Percentiles rank a stretch among this genome's conserved stretches.
Conservation (phyloP, 2,113 vertebrate species). For the Neodontobutis hainanensis region DNA sequence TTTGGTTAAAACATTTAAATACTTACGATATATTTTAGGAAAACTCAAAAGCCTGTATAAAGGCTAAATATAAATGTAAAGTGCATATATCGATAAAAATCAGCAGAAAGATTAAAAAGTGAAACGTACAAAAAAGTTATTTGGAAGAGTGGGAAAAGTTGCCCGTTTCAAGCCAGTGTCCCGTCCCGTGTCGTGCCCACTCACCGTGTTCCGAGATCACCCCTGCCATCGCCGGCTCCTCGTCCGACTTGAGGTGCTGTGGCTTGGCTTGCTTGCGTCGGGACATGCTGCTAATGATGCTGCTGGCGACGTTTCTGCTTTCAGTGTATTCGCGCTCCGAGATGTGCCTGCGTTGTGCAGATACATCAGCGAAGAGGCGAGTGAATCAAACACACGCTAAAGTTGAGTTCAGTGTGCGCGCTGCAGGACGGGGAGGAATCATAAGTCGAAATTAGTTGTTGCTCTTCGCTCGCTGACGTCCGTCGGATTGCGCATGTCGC, state of each 20-base stretch:
- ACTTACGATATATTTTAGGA: not conserved
- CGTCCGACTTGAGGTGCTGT: slow-evolving; percentile 96
- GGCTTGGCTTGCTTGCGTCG: slow-evolving; percentile 99
- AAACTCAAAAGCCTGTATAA: not conserved
- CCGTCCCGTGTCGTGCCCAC: slow-evolving; percentile 50
- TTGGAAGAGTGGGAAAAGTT: not conserved
- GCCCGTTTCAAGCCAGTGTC: slow-evolving; percentile 1
- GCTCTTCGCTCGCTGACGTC: slow-evolving; percentile 73
- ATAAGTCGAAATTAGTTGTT: slow-evolving; percentile 71
- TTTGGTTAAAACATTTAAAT: not conserved
- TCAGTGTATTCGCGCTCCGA: slow-evolving; percentile 70
- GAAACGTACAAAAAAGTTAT: not conserved
- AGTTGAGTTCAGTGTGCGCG: slow-evolving; percentile 77
- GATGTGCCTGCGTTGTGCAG: slow-evolving; percentile 86
- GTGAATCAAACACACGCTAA: slow-evolving; percentile 55
- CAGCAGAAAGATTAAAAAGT: not conserved
- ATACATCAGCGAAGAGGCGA: slow-evolving; percentile 87
- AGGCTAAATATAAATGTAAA: too few relatives aligned
- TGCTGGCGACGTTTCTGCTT: slow-evolving; percentile 50
- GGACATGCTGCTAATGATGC: slow-evolving; percentile 89
- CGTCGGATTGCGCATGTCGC: slow-evolving; percentile 89
- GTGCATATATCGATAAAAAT: not conserved
- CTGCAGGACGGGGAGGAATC: slow-evolving; percentile 20
- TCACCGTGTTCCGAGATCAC: slow-evolving; percentile 92
- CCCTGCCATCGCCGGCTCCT: slow-evolving; percentile 89